These are phyloP conservation scores for Romanogobio albipinnatus DNA, from an alignment of 2,113 vertebrate species.

Conservation along the genomic window DNA sequence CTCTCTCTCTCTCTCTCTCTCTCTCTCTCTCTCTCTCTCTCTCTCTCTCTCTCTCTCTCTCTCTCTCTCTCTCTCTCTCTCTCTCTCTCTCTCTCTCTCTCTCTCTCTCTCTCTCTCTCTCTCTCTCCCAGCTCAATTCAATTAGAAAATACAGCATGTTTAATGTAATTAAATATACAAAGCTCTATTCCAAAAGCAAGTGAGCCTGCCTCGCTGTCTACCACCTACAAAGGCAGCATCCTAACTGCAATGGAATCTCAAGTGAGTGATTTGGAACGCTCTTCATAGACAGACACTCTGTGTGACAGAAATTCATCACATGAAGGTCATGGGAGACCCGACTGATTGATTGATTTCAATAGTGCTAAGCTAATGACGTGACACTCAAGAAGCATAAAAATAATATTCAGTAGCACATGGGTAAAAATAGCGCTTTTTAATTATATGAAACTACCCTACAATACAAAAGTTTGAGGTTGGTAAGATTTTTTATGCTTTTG, in stretches of 20 bases:
- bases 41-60: not conserved
- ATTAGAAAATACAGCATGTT: constrained; percentile 30
- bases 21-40: not conserved
- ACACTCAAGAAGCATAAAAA: not conserved
- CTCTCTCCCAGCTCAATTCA: constrained; percentile 17
- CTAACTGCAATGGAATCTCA: not conserved
- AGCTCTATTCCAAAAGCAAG: not conserved
- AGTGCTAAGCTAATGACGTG: not conserved
- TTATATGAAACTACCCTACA: not conserved
- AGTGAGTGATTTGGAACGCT: not conserved
- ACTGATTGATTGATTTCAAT: not conserved
- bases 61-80: not conserved
- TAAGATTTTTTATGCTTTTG: too few species aligned
- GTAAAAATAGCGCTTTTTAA: not conserved
- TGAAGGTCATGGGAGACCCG: not conserved
- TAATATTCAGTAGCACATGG: not conserved
- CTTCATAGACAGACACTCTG: constrained; percentile 3
- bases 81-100: not conserved
- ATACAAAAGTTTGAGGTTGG: too few species aligned
- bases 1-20: not conserved
- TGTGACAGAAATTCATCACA: not conserved
- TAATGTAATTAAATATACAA: constrained; percentile 33
- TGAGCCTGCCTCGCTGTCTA: not conserved
- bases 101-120: not conserved
- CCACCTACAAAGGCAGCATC: not conserved